A percentile compares a stretch with the other conserved stretches of the same genome.
These are phyloP conservation scores for Umimayanthus chanpuru DNA, from an alignment of 92 coral and sea anemone genomes.

Conservation along the genomic window DNA sequence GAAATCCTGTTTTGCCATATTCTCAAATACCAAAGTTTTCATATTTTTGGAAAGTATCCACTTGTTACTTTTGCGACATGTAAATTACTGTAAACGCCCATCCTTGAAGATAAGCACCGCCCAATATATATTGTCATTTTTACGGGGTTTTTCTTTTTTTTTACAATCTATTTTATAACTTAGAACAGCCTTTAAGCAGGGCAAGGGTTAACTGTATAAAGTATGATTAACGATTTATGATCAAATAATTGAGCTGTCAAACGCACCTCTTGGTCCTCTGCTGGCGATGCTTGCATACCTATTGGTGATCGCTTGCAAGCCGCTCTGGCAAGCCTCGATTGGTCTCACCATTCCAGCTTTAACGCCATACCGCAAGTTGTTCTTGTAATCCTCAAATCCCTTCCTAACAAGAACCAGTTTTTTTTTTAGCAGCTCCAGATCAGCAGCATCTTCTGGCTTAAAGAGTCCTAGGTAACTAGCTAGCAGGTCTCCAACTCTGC, in stretches of 20 bases:
- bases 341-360: constrained; percentile 82
- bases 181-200: not conserved
- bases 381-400: constrained; percentile 55
- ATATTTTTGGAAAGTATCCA: not conserved
- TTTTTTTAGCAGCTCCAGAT: constrained; percentile 56
- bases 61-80: not conserved
- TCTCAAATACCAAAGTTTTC: not conserved
- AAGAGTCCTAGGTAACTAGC: constrained; percentile 16
- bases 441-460: constrained; percentile 58
- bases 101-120: not conserved
- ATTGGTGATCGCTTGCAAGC: constrained; percentile 52
- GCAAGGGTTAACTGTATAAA: too few species aligned
- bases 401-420: constrained; percentile 53
- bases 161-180: too few species aligned
- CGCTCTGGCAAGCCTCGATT: constrained; percentile 62
- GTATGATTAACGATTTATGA: not conserved
- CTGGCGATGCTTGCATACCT: constrained; percentile 46
- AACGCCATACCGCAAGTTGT: constrained; percentile 64
- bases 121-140: not conserved
- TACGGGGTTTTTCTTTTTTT: not conserved
- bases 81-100: not conserved
- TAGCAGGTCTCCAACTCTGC: constrained; percentile 40
- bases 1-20: not conserved
- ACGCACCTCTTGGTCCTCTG: constrained; percentile 25
- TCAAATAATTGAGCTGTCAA: not conserved